Evolutionary conservation across 2,888 invertebrate species (phyloP).

Genomic region (Flexamia atlantica): DNA sequence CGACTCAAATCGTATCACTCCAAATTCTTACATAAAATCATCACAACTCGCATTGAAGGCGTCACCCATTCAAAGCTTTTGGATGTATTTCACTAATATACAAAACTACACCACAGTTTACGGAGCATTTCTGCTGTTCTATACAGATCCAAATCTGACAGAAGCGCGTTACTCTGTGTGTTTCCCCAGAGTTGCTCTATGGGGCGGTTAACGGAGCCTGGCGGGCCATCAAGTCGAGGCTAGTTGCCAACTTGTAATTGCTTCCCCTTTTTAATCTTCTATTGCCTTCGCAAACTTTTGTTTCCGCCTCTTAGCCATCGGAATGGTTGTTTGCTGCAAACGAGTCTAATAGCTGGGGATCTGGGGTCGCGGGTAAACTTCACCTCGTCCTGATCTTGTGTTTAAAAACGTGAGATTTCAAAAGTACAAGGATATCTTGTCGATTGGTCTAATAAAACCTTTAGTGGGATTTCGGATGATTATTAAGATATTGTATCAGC

Average conservation of each 20-base stretch:
- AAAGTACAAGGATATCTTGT: too few relatives aligned
- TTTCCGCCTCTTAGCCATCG: conserved; percentile 52
- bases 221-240: conserved; percentile 41
- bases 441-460: too few relatives aligned
- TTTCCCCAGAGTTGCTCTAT: conserved; percentile 14
- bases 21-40: too few relatives aligned
- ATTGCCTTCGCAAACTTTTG: conserved; percentile 53
- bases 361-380: neutral
- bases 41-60: too few relatives aligned
- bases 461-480: too few relatives aligned
- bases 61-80: too few relatives aligned
- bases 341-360: conserved; percentile 38
- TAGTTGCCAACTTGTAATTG: conserved; percentile 53
- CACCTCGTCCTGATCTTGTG: neutral
- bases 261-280: conserved; percentile 57
- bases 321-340: conserved; percentile 38
- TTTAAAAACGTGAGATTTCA: too few relatives aligned
- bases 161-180: conserved; percentile 1
- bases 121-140: too few relatives aligned
- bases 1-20: too few relatives aligned
- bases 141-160: neutral
- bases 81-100: too few relatives aligned
- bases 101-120: too few relatives aligned
- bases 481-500: too few relatives aligned
- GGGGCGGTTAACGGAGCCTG: conserved; percentile 41